These are phyloP conservation scores for Chloroclystis v-ata DNA, from an alignment of 2,888 invertebrate genomes.

Conservation along the genomic window DNA sequence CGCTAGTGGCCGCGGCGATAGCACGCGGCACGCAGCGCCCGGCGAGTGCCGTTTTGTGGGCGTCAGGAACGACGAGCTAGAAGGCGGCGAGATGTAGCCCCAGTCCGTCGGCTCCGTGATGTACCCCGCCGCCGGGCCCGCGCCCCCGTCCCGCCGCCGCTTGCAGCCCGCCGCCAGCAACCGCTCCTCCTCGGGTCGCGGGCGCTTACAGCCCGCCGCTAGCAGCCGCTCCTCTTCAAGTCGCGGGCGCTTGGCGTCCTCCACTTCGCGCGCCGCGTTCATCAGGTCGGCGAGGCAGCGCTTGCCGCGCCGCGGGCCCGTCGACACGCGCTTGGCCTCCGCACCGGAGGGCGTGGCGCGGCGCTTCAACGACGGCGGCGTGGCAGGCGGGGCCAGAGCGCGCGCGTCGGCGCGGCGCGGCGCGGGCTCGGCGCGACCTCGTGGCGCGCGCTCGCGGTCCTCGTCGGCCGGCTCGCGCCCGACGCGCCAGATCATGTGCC, in stretches of 20 bases:
- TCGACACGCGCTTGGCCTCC: background rate
- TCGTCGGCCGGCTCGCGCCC: constrained; percentile 68
- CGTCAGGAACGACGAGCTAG: constrained; percentile 55
- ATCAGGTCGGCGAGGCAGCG: constrained; percentile 63
- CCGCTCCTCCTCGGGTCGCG: constrained; percentile 2
- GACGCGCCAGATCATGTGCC: constrained; percentile 86
- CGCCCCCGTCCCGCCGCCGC: constrained; percentile 4
- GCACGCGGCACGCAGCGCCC: constrained; percentile 28
- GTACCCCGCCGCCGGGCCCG: constrained; percentile 1
- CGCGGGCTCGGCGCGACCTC: constrained; percentile 53
- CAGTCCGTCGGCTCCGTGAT: constrained; percentile 32
- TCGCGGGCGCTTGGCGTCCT: constrained; percentile 14
- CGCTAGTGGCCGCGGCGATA: background rate
- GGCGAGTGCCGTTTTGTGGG: constrained; percentile 54
- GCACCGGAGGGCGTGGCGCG: constrained; percentile 36
- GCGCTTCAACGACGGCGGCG: constrained; percentile 34
- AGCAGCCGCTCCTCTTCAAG: constrained; percentile 51
- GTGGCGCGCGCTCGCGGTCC: constrained; percentile 56
- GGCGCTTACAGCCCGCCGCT: constrained; percentile 34
- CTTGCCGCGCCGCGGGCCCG: constrained; percentile 43
- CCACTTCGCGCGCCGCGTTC: constrained; percentile 46
- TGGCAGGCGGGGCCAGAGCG: background rate
- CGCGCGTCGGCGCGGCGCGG: constrained; percentile 36
- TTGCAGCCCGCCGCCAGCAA: constrained; percentile 13
- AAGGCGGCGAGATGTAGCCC: constrained; percentile 41